These are phyloP conservation scores for Limenitis camilla DNA, from an alignment of 2,888 invertebrate species.

Conservation along the genomic window DNA sequence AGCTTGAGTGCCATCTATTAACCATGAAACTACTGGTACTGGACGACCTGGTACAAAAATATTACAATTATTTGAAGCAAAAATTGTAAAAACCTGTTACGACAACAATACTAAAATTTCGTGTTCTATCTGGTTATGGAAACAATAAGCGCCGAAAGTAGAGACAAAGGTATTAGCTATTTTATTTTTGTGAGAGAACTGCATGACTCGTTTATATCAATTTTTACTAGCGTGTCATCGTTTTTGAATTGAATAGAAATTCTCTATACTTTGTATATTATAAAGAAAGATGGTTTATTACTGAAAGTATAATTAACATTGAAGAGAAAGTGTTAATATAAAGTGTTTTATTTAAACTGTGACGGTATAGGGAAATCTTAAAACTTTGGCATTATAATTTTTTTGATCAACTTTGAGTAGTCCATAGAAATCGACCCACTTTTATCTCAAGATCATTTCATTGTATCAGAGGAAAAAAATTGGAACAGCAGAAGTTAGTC, in stretches of 20 bases:
- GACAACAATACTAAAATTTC: not conserved
- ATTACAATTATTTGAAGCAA: not conserved
- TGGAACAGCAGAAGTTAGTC: too few species aligned
- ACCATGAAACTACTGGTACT: constrained; percentile 86
- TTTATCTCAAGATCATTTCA: too few species aligned
- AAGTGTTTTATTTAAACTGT: too few species aligned
- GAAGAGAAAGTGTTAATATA: too few species aligned
- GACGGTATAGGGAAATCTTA: too few species aligned
- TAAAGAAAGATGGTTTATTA: too few species aligned
- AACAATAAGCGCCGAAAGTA: constrained; percentile 3
- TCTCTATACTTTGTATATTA: not conserved
- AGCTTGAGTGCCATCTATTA: constrained; percentile 81
- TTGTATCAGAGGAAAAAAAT: too few species aligned
- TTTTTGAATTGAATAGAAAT: constrained; percentile 8
- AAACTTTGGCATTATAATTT: too few species aligned
- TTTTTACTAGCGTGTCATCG: not conserved
- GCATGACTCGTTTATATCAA: not conserved
- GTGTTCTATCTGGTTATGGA: not conserved
- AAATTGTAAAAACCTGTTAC: not conserved
- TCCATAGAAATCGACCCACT: too few species aligned
- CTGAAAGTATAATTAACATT: too few species aligned
- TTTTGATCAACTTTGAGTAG: too few species aligned
- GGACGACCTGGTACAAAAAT: constrained; percentile 79
- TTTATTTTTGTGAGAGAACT: constrained; percentile 1
- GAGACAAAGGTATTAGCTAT: constrained; percentile 2